A percentile compares a stretch with the other conserved stretches of the same genome.
These are phyloP conservation scores for Suricata suricatta DNA, from an alignment of 2,113 vertebrate species.

Conservation along the genomic window DNA sequence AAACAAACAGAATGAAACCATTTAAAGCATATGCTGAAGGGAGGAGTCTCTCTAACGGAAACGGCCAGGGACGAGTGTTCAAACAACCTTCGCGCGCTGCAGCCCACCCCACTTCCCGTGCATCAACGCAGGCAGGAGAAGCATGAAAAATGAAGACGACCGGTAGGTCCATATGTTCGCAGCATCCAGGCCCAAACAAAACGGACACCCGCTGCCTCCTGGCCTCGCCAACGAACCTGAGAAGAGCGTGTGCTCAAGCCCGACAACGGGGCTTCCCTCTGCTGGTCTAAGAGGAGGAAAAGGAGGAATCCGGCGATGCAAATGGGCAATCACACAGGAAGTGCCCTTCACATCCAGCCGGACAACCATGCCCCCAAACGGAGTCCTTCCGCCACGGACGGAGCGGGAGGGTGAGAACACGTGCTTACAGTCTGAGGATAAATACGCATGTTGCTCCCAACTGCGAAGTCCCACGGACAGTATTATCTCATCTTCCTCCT, in stretches of 20 bases:
- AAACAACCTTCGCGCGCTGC: background rate
- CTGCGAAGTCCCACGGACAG: background rate
- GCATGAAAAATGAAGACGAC: too few species aligned
- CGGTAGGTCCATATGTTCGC: background rate
- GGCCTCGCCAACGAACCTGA: background rate
- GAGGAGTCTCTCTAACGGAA: background rate
- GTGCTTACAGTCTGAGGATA: background rate
- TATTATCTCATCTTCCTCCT: background rate
- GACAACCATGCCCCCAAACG: background rate
- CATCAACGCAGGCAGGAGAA: background rate
- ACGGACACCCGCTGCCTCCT: background rate
- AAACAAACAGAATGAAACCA: background rate
- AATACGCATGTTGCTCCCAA: background rate
- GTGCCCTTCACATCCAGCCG: background rate
- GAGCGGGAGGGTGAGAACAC: background rate
- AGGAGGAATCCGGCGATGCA: background rate
- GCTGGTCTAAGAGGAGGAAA: background rate
- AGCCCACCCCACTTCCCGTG: background rate
- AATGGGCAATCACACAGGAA: background rate
- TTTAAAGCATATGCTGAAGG: background rate
- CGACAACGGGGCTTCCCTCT: background rate
- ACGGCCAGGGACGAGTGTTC: background rate
- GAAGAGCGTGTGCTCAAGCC: background rate
- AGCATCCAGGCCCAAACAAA: background rate
- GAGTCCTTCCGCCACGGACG: background rate